These are phyloP conservation scores for Pangasius krempfi DNA, from an alignment of 2,797 vertebrate species.

Conservation along the genomic window DNA sequence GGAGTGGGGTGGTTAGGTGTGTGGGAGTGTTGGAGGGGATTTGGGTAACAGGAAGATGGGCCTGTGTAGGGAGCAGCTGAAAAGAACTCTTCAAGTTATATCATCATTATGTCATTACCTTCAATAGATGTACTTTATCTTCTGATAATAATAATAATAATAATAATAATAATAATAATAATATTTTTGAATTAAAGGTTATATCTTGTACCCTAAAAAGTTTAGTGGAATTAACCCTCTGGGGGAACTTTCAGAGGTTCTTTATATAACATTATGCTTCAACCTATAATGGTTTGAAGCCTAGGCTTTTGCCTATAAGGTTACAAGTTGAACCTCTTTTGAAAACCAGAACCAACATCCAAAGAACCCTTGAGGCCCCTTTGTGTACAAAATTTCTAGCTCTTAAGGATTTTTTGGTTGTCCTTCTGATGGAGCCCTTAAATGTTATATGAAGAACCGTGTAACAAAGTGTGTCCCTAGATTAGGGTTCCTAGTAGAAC, in stretches of 20 bases:
- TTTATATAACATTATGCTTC: background rate
- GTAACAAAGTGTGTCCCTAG: background rate
- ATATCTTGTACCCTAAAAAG: background rate
- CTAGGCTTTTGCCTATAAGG: background rate
- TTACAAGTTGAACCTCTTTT: background rate
- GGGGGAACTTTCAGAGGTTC: background rate
- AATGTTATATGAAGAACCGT: background rate
- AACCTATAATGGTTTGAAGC: background rate
- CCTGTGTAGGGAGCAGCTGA: conserved; percentile 9
- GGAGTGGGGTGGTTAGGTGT: conserved; percentile 7
- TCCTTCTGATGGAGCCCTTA: background rate
- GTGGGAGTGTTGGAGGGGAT: background rate
- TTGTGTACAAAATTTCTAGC: background rate
- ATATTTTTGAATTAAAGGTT: background rate
- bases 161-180: background rate
- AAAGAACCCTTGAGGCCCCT: background rate
- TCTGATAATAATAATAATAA: background rate
- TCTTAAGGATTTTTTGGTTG: background rate
- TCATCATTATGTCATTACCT: background rate
- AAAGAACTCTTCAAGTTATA: background rate
- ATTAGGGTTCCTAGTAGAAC: background rate
- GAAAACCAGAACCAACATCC: background rate
- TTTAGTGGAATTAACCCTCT: background rate
- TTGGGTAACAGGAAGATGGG: conserved; percentile 13
- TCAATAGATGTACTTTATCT: background rate